A percentile compares a stretch with the other conserved stretches of the same genome.
Conservation (phyloP, 2,888 invertebrate genomes). For the Salpingus planirostris region DNA sequence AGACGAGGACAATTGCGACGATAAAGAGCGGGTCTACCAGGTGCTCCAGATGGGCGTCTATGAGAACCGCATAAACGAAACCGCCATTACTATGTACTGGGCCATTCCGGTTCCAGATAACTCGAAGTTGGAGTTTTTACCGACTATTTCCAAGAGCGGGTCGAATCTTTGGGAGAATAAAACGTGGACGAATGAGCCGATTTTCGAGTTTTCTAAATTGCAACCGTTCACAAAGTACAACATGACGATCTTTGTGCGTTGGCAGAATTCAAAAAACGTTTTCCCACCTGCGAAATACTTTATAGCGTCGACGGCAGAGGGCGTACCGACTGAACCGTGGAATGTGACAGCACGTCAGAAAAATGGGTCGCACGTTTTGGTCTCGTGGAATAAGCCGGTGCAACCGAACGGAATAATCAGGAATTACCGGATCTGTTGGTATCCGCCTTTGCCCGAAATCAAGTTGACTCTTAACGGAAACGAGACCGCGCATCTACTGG, state of each 20-base stretch:
- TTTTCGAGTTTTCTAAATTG: conserved; percentile 53
- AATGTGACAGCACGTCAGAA: conserved; percentile 56
- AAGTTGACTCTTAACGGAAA: conserved; percentile 38
- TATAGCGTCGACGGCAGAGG: conserved; percentile 58
- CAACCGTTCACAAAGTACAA: conserved; percentile 69
- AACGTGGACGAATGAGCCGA: conserved; percentile 55
- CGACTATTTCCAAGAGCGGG: conserved; percentile 46
- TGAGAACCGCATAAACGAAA: conserved; percentile 52
- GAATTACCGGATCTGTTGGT: conserved; percentile 56
- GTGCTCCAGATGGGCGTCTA: conserved; percentile 58
- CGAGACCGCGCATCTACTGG: conserved; percentile 47
- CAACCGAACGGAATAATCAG: conserved; percentile 54
- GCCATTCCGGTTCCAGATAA: conserved; percentile 43
- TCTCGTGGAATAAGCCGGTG: conserved; percentile 61
- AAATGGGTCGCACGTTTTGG: conserved; percentile 54
- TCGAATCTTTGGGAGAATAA: conserved; percentile 50
- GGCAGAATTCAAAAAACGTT: conserved; percentile 46
- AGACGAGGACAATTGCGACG: conserved; percentile 61
- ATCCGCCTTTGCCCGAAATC: conserved; percentile 53
- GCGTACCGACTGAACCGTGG: conserved; percentile 60
- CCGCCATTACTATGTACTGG: conserved; percentile 59
- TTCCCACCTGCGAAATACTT: conserved; percentile 58
- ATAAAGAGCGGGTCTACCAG: conserved; percentile 37
- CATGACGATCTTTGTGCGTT: conserved; percentile 64
- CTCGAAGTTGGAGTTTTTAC: conserved; percentile 53